phyloP scores from a whole-genome alignment of 2,888 invertebrate genomes.

The Drosophila tanythrix region DNA sequence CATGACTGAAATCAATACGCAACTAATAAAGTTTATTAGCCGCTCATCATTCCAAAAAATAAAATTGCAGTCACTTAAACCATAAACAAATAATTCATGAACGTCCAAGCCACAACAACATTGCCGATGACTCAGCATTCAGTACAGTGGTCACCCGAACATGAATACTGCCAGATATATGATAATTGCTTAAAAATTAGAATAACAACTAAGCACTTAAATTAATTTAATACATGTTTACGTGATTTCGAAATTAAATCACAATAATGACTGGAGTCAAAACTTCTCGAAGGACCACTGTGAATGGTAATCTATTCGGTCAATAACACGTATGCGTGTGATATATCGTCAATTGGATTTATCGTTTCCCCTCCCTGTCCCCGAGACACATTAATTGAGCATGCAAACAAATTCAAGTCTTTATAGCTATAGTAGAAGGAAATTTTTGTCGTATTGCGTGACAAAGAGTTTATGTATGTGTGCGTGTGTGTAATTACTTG shows the following conservation, averaged over 20 bases:
- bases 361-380: not conserved
- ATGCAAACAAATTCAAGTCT: constrained; percentile 24
- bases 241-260: not conserved
- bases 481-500: constrained; percentile 79
- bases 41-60: not conserved
- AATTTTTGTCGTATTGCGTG: constrained; percentile 10
- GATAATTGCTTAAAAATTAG: not conserved
- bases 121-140: constrained; percentile 39
- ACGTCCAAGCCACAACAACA: constrained; percentile 37
- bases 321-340: constrained; percentile 18
- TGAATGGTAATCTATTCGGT: not conserved
- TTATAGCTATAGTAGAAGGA: constrained; percentile 1
- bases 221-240: not conserved
- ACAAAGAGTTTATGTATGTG: not conserved
- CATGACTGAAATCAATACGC: constrained; percentile 43
- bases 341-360: constrained; percentile 27
- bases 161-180: too few species aligned
- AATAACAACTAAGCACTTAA: not conserved
- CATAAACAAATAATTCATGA: constrained; percentile 33
- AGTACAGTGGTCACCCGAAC: constrained; percentile 7
- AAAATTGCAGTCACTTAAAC: constrained; percentile 8
- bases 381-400: constrained; percentile 6
- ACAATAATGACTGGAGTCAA: not conserved
- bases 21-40: constrained; percentile 16
- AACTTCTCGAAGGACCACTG: not conserved